phyloP scores from a whole-genome alignment of 2,888 invertebrate genomes.

The Itoplectis maculator region DNA sequence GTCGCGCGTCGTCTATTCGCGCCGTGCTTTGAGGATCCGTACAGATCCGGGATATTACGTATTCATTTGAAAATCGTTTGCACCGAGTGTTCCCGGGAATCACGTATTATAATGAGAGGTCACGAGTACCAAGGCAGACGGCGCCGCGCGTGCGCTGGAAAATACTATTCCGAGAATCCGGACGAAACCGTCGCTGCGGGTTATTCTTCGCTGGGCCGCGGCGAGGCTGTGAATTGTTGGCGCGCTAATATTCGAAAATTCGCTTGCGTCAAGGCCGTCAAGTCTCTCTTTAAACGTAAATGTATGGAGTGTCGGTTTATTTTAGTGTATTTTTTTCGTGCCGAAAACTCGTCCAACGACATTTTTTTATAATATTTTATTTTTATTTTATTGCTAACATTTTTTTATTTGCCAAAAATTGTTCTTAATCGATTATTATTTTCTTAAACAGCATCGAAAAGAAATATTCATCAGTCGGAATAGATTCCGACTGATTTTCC shows the following conservation, averaged over 20 bases:
- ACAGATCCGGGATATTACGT: background rate
- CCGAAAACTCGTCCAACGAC: too few relatives aligned
- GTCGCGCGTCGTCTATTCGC: background rate
- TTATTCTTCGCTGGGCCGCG: background rate
- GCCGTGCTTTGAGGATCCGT: background rate
- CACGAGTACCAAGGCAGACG: background rate
- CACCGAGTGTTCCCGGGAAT: background rate
- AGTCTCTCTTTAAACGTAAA: too few relatives aligned
- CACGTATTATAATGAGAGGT: slow-evolving; percentile 15
- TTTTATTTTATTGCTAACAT: too few relatives aligned
- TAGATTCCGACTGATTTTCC: background rate
- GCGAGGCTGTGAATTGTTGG: background rate
- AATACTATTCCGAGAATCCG: background rate
- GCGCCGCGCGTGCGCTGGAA: background rate
- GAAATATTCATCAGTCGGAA: too few relatives aligned
- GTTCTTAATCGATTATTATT: too few relatives aligned
- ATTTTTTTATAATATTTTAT: too few relatives aligned
- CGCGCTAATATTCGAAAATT: background rate
- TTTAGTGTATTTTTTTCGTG: background rate
- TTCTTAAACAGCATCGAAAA: too few relatives aligned
- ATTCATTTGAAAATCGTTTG: slow-evolving; percentile 26
- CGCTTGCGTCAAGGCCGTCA: background rate
- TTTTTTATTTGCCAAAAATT: too few relatives aligned
- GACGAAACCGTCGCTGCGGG: background rate
- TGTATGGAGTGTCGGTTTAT: too few relatives aligned